Evolutionary conservation across 2,113 vertebrate species (phyloP).

Genomic region (Galeopterus variegatus): DNA sequence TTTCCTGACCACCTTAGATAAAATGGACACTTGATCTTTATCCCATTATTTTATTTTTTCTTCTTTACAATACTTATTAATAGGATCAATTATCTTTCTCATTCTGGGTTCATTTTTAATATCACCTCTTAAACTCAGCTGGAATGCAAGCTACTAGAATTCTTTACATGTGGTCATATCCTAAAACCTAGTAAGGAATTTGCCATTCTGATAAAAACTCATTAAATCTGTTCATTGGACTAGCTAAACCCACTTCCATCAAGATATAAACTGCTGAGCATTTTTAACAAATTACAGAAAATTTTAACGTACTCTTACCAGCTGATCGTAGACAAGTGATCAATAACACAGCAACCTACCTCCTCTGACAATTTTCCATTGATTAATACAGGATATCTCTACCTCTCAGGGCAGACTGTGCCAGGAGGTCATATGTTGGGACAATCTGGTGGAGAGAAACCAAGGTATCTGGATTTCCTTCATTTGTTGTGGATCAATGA

Average conservation of each 20-base stretch:
- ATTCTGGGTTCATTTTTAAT: neutral
- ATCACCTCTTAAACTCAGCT: neutral
- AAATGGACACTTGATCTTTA: neutral
- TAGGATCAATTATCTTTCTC: neutral
- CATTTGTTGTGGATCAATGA: neutral
- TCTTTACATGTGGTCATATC: neutral
- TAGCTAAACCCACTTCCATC: neutral
- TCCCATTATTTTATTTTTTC: neutral
- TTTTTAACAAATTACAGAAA: neutral
- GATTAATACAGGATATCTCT: fast-evolving
- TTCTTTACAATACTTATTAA: neutral
- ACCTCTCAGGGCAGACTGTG: fast-evolving
- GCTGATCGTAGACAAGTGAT: neutral
- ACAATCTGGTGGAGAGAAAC: neutral
- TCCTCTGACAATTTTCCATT: neutral
- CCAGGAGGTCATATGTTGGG: neutral
- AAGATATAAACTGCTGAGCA: neutral
- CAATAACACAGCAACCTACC: neutral
- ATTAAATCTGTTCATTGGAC: neutral
- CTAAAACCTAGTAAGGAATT: neutral
- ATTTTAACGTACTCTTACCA: neutral
- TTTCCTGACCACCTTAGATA: neutral
- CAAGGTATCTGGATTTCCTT: neutral
- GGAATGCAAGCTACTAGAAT: neutral
- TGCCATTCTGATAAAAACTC: neutral